Conservation (phyloP, 1,140 invertebrate genomes). For the Drosophila parvula region DNA sequence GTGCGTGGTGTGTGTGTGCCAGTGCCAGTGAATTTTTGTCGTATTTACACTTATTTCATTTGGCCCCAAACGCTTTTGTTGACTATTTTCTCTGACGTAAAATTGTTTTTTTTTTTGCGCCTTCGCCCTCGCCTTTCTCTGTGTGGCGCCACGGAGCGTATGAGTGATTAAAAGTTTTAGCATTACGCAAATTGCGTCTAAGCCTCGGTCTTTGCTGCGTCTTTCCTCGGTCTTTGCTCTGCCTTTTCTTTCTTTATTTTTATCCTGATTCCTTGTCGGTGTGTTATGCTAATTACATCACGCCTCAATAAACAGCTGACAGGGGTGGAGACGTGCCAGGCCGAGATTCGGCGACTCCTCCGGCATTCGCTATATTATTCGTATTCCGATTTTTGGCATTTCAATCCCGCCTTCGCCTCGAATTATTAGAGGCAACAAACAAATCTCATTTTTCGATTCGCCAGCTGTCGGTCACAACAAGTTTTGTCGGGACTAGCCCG, state of each 20-base stretch:
- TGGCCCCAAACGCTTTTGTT: slow-evolving; percentile 67
- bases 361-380: slow-evolving; percentile 21
- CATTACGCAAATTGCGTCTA: slow-evolving; percentile 76
- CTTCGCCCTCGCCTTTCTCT: slow-evolving; percentile 12
- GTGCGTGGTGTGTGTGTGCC: slow-evolving; percentile 3
- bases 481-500: slow-evolving; percentile 3
- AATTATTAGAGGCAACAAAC: slow-evolving; percentile 72
- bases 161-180: slow-evolving; percentile 80
- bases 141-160: slow-evolving; percentile 66
- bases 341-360: slow-evolving; percentile 18
- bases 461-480: slow-evolving; percentile 61
- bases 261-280: slow-evolving; percentile 34
- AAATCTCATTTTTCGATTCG: slow-evolving; percentile 59
- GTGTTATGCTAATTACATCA: slow-evolving; percentile 75
- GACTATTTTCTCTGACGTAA: slow-evolving; percentile 47
- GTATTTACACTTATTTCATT: slow-evolving; percentile 79
- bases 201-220: slow-evolving; percentile 27
- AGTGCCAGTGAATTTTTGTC: slow-evolving; percentile 44
- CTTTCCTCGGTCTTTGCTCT: slow-evolving; percentile 8
- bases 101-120: slow-evolving; percentile 44
- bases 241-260: not conserved
- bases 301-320: slow-evolving; percentile 68
- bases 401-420: slow-evolving; percentile 30
- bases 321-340: slow-evolving; percentile 36
- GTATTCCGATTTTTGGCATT: slow-evolving; percentile 51